Evolutionary conservation across 2,113 vertebrate species (phyloP), one percentile per base, ranked within the genome.

Genomic region (Pseudorectes ferrugineus): DNA sequence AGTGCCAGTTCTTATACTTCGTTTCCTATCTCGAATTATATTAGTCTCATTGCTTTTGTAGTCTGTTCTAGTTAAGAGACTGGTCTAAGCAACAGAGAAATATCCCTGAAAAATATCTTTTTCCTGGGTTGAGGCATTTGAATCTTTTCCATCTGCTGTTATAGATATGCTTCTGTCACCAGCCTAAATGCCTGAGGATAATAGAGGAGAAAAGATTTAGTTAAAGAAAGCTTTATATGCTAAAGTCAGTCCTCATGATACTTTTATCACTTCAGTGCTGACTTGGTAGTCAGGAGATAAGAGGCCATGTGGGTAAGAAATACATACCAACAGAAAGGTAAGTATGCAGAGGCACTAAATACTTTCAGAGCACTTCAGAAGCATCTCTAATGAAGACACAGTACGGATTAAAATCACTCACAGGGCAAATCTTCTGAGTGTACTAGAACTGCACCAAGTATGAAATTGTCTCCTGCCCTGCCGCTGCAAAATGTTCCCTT

Each of bases 61-160:
- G 57, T 14, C 40, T 6, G 0, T 35, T 77, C 65, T 46, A 71
- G 40, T 67, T 89, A 57, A 77, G 33, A 80, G 15, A 36, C 12
- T 40, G 17, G 10, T 43, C 22, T 59, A 75, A 92, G 48, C 48
- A 75, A 45, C 18, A 84, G 43, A 73, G 11, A 84, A 74, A 43
- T 72, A 72, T 9, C 22, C 1, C 1, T 68, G 52, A 93, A 67
- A 91, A 88, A 12, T 48, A 74, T 33, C 12, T 65, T 81, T 91
- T 52, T 67, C 2, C 22, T 71, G 23, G 12, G 40, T 31, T 75
- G 29, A 87, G 15, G 11, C 61, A 61, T 75, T 81, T 89, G 28
- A 80, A 89, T 89, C 61, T 92, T 93, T 92, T 85, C 76, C 76
- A 78, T 93, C 80, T 91, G 57, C 61, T 55, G 13, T 33, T 78